Conservation (phyloP, 1,140 invertebrate species). For the Macrostomum lignano region DNA sequence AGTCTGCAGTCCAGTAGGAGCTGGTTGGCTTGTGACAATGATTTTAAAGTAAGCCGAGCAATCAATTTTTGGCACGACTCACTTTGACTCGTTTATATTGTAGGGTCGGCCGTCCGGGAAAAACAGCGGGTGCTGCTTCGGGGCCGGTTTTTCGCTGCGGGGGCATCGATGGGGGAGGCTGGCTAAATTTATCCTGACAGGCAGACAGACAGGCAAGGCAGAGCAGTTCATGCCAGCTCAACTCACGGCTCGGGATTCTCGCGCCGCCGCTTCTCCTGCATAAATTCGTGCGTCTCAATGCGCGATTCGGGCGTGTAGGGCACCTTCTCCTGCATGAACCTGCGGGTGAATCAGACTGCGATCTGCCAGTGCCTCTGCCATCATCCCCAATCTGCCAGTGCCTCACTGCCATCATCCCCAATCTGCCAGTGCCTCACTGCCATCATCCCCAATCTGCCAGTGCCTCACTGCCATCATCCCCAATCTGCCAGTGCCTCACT, state of each 20-base stretch:
- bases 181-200: neutral
- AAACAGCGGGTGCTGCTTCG: constrained; percentile 33
- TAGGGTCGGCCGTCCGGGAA: constrained; percentile 43
- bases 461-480: too few species aligned
- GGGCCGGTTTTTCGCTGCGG: neutral
- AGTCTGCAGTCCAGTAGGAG: constrained; percentile 27
- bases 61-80: neutral
- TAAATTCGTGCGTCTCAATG: constrained; percentile 18
- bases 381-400: too few species aligned
- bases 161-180: neutral
- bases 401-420: too few species aligned
- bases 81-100: constrained; percentile 55
- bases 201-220: neutral
- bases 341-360: too few species aligned
- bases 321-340: constrained; percentile 22
- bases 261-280: constrained; percentile 19
- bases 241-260: constrained; percentile 1
- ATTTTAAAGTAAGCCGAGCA: neutral
- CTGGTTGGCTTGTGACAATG: neutral
- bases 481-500: too few species aligned
- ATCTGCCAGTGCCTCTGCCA: too few species aligned
- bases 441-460: too few species aligned
- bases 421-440: too few species aligned
- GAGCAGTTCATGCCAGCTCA: neutral
- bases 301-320: constrained; percentile 22